Percentiles rank a stretch among this genome's conserved stretches.
Conservation (phyloP, 2,113 vertebrate species). For the Pachypanchax playfairii region DNA sequence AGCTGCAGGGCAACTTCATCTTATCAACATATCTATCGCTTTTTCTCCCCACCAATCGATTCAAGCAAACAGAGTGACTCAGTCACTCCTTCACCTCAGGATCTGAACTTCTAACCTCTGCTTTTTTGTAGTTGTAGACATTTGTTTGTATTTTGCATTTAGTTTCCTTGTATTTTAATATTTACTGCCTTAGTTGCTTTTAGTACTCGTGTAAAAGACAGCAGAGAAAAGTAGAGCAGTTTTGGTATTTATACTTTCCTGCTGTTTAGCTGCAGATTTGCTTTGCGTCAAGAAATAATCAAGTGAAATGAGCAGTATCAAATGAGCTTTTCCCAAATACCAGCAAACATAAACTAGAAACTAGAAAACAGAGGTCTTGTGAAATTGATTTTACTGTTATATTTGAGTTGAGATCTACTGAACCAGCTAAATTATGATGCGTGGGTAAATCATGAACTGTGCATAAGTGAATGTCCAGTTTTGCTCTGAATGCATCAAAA, state of each 20-base stretch:
- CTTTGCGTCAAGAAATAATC: neutral
- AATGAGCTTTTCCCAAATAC: neutral
- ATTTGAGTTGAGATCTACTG: too few relatives aligned
- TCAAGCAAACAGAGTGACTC: slow-evolving; percentile 45
- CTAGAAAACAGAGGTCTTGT: too few relatives aligned
- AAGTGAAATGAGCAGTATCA: neutral
- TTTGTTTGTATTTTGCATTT: slow-evolving; percentile 21
- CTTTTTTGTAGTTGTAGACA: slow-evolving; percentile 1
- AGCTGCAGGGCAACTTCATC: slow-evolving; percentile 45
- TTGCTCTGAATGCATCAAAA: too few relatives aligned
- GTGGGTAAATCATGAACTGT: too few relatives aligned
- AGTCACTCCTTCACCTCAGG: slow-evolving; percentile 41
- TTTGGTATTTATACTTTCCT: slow-evolving; percentile 28
- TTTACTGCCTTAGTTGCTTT: slow-evolving; percentile 3
- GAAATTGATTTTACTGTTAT: too few relatives aligned
- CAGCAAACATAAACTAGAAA: too few relatives aligned
- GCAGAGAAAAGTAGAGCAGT: slow-evolving; percentile 13
- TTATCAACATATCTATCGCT: slow-evolving; percentile 58
- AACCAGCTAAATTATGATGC: too few relatives aligned
- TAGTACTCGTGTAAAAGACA: slow-evolving; percentile 15
- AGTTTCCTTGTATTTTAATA: neutral
- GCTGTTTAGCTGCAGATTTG: slow-evolving; percentile 1
- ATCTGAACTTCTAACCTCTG: slow-evolving; percentile 57
- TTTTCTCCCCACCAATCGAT: slow-evolving; percentile 3
- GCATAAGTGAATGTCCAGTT: too few relatives aligned